Base-by-base conservation (phyloP, 2,113 vertebrate genomes). In the Sylvilagus bachmani region DNA sequence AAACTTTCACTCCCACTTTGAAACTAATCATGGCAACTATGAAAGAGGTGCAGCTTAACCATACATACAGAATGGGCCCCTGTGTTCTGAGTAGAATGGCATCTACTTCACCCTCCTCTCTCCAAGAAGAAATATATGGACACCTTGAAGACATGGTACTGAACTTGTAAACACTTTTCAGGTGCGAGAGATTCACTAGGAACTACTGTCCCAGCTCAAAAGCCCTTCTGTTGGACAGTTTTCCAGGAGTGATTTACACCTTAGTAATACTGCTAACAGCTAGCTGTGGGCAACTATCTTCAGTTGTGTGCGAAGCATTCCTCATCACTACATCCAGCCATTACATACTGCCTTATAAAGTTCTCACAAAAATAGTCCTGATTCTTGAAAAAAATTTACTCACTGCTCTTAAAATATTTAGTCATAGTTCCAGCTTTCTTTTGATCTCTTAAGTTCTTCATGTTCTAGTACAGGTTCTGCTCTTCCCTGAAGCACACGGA, bases 281-380 rank as follows among this genome's bases (percentile, higher is more conserved):
- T 77, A 25, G 31, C 31, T 75, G 83, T 22, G n/a, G 44, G 29
- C 62, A 89, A 51, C n/a, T 74, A 92, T 64, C 81, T 94, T 95
- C 49, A 92, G 64, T 36, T 89, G 55, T 66, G 61, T 87, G 70
- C 55, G 94, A 92, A 83, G 74, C 92, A 97, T 83, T 87, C 51
- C 58, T 96, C 85, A 70, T 53, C 16, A 77, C 67, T 78, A 78
- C 19, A 69, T 16, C 12, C 0, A 87, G 12, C n/a, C 44, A 67
- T 62, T 71, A 27, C 3, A 90, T 33, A n/a, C 36, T 11, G 49
- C 62, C 55, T 73, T 77, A 44, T 58, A 85, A 85, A 79, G 38
- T 74, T 86, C 55, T 93, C 38, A 85, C 24, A 90, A 89, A 94
- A 93, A 36, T 33, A 81, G 88, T 49, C 44, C 31, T 33, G 21